phyloP scores from a whole-genome alignment of 1,140 invertebrate species.

The Asobara japonica region DNA sequence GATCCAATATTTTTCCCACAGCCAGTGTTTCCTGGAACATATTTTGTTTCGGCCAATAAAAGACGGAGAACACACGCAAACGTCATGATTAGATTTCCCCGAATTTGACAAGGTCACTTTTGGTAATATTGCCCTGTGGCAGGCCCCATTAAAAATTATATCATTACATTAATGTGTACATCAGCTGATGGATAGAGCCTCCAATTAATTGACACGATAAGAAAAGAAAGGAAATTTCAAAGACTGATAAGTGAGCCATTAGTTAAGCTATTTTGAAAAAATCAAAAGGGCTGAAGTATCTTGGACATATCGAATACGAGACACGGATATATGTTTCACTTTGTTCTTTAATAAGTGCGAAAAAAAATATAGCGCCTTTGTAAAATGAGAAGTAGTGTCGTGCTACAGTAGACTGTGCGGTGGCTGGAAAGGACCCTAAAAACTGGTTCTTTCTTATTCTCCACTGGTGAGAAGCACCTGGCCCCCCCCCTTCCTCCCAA shows the following conservation, averaged over 20 bases:
- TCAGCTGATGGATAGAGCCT: too few relatives aligned
- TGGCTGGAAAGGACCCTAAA: conserved; percentile 45
- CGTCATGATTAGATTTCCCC: not conserved
- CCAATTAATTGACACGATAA: too few relatives aligned
- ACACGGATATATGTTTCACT: not conserved
- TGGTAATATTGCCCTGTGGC: not conserved
- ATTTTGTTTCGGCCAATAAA: not conserved
- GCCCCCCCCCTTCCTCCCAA: conserved; percentile 42
- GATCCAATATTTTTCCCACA: conserved; percentile 14
- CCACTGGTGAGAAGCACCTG: conserved; percentile 47
- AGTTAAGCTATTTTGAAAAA: too few relatives aligned
- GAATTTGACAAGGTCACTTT: not conserved
- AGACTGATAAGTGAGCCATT: too few relatives aligned
- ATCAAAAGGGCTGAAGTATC: not conserved
- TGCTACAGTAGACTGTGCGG: conserved; percentile 20
- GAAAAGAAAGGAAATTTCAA: too few relatives aligned
- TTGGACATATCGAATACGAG: not conserved
- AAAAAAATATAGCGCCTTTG: not conserved
- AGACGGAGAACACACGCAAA: conserved; percentile 5
- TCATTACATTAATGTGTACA: too few relatives aligned
- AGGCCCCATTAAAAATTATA: not conserved
- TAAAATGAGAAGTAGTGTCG: not conserved
- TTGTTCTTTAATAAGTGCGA: conserved; percentile 4
- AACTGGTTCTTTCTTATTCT: conserved; percentile 47
- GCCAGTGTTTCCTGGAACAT: not conserved